These are phyloP conservation scores for Diuraphis noxia DNA, from an alignment of 1,140 invertebrate species.

Conservation along the genomic window DNA sequence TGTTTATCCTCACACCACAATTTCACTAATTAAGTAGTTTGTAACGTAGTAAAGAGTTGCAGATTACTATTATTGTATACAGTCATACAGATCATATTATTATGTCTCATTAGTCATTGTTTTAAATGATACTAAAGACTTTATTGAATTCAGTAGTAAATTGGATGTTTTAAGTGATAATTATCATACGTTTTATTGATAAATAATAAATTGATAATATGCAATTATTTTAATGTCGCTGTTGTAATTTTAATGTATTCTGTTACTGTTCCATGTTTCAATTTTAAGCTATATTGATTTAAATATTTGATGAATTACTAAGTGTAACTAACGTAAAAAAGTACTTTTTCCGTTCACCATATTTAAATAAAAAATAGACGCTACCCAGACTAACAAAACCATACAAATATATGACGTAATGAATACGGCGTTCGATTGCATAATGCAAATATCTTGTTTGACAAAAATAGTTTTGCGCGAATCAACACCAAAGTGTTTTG, in stretches of 20 bases:
- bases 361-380: too few relatives aligned
- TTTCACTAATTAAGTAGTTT: neutral
- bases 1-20: neutral
- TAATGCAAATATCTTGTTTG: too few relatives aligned
- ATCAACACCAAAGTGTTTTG: too few relatives aligned
- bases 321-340: too few relatives aligned
- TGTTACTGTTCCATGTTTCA: neutral
- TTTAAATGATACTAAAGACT: neutral
- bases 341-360: neutral
- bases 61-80: neutral
- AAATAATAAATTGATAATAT: too few relatives aligned
- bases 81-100: neutral
- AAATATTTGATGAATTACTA: neutral
- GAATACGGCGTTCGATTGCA: too few relatives aligned
- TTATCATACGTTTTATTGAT: neutral
- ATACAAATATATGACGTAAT: neutral
- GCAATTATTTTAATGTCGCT: neutral
- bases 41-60: neutral
- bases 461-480: too few relatives aligned
- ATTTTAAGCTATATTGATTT: neutral
- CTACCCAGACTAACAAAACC: neutral
- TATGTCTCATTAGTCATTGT: neutral
- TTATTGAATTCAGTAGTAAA: neutral
- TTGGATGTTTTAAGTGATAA: neutral
- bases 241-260: neutral